These are phyloP conservation scores for Caiman crocodilus DNA, from an alignment of 2,797 vertebrate species.

Conservation along the genomic window DNA sequence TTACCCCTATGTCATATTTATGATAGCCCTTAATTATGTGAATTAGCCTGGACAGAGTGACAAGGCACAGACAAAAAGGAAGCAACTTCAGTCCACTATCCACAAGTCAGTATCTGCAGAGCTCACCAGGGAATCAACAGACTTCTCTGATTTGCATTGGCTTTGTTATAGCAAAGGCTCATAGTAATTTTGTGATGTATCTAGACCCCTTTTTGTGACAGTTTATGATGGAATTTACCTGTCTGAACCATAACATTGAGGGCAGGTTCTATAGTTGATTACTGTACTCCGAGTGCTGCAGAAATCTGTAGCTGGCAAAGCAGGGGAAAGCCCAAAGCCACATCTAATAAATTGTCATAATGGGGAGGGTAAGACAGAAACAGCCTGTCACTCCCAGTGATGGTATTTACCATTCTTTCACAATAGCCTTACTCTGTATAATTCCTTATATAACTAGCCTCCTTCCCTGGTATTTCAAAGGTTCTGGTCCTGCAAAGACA, in stretches of 20 bases:
- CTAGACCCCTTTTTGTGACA: neutral
- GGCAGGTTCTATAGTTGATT: neutral
- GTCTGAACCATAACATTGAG: rapidly evolving
- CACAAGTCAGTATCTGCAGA: neutral
- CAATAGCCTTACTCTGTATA: neutral
- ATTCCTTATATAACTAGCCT: neutral
- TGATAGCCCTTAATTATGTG: neutral
- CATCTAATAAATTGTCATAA: too few species aligned
- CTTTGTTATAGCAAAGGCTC: neutral
- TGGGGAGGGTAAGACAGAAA: too few species aligned
- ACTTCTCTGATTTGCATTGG: neutral
- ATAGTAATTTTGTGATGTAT: rapidly evolving
- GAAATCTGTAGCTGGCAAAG: neutral
- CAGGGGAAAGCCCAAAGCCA: neutral
- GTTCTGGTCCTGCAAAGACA: neutral
- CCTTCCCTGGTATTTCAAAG: neutral
- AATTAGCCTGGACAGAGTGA: neutral
- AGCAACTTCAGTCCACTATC: neutral
- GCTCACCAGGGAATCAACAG: neutral
- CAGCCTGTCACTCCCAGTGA: neutral
- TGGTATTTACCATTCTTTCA: neutral
- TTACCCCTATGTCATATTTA: neutral
- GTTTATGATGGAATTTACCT: neutral
- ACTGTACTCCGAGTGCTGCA: neutral
- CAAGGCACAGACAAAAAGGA: neutral